Evolutionary conservation across 2,113 vertebrate species (phyloP), one percentile per base, ranked within the genome.

Genomic region (Pomatorhinus ruficollis): DNA sequence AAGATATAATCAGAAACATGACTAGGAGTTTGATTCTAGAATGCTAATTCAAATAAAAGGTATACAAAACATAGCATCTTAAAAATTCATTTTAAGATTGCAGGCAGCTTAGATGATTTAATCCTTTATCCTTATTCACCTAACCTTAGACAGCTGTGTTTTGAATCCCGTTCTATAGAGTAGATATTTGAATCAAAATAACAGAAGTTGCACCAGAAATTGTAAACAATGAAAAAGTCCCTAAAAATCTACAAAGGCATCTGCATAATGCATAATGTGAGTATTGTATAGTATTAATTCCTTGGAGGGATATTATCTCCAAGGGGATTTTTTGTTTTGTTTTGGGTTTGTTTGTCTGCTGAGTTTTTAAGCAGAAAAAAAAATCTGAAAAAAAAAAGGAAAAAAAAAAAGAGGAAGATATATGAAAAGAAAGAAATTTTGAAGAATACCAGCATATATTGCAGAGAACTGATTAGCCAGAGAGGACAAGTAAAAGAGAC

Each of bases 251-350:
- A 72, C 12, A 80, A 72, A 64, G 9, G 1, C 6, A 18, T 39
- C 8, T 71, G 20, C 3, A 4, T n/a, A 54, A 56, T 33, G 1
- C 15, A 15, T 59, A 35, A 24, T 35, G 33, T 57, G 4, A 4
- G 0, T 44, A 33, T 53, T 49, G 10, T 30, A 21, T 15, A 66
- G 11, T 16, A 21, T 9, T 57, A 75, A 40, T 2, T 68, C 10
- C 45, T 81, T n/a, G 30, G 72, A 71, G 15, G 7, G 4, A 45
- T 60, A 52, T 72, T 85, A 24, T 19, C 6, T 4, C 12, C 77
- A 2, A 12, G 4, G 3, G 3, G 1, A 2, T 15, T 69, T 54
- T 74, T 5, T 19, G 3, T 20, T 56, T 57, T n/a, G 7, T 9
- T 19, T 45, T 45, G 15, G 17, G 15, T 10, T 65, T 16, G 4